A percentile compares a stretch with the other conserved stretches of the same genome.
Conservation (phyloP, 2,113 vertebrate genomes). For the Butorides virescens region DNA sequence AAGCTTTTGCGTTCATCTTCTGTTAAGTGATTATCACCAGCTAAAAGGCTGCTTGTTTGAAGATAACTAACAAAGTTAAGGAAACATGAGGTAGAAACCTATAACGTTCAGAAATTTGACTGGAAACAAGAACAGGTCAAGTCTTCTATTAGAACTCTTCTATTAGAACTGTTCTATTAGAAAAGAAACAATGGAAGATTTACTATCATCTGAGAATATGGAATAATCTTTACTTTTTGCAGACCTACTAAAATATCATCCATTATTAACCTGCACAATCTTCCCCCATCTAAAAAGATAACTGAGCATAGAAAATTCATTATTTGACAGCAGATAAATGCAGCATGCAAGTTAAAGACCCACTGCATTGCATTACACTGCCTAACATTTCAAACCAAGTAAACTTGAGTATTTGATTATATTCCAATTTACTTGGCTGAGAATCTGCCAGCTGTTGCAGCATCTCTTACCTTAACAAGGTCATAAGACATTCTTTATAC, state of each 20-base stretch:
- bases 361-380: neutral
- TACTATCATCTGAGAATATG: neutral
- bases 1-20: slow-evolving; percentile 86
- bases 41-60: slow-evolving; percentile 92
- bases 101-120: neutral
- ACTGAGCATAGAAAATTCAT: neutral
- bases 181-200: neutral
- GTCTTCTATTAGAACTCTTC: neutral
- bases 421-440: neutral
- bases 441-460: neutral
- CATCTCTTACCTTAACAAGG: neutral
- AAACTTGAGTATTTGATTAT: neutral
- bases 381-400: neutral
- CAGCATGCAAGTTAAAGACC: neutral
- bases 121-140: neutral
- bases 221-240: neutral
- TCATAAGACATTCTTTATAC: neutral
- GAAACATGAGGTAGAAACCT: slow-evolving; percentile 3
- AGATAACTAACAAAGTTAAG: slow-evolving; percentile 89
- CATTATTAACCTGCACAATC: neutral
- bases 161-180: neutral
- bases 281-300: neutral
- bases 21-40: slow-evolving; percentile 84
- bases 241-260: neutral
- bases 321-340: neutral